Conservation (phyloP, 2,888 invertebrate species). For the Dryobotodes eremita region DNA sequence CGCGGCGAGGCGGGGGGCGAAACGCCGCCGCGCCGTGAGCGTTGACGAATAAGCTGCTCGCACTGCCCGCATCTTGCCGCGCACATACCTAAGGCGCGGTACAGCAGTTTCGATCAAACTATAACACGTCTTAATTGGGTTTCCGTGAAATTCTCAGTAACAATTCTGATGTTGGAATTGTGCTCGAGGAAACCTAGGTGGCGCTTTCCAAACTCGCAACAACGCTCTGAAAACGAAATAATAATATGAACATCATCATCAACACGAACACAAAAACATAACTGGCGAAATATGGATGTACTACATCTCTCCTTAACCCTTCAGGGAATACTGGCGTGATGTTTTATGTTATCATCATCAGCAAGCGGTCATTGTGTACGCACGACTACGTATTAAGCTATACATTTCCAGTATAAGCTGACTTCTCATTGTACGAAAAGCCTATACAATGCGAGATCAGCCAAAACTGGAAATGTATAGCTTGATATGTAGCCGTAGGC, state of each 20-base stretch:
- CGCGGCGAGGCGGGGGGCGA: too few relatives aligned
- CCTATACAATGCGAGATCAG: too few relatives aligned
- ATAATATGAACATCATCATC: background rate
- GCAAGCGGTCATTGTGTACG: too few relatives aligned
- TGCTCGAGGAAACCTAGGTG: slow-evolving; percentile 30
- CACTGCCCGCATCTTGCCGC: too few relatives aligned
- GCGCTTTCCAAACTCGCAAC: background rate
- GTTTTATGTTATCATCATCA: background rate
- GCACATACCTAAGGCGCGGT: too few relatives aligned
- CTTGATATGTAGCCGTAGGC: background rate
- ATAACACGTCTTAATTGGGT: slow-evolving; percentile 18
- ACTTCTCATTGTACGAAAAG: too few relatives aligned
- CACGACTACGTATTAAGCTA: too few relatives aligned
- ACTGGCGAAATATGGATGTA: background rate
- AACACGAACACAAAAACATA: background rate
- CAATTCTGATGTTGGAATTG: slow-evolving; percentile 25
- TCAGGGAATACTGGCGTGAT: background rate
- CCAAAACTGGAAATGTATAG: too few relatives aligned
- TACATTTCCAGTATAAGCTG: too few relatives aligned
- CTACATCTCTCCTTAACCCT: background rate
- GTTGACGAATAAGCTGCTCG: too few relatives aligned
- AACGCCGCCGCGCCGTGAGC: too few relatives aligned
- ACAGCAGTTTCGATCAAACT: too few relatives aligned
- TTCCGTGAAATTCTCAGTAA: slow-evolving; percentile 10
- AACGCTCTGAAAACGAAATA: background rate